Evolutionary conservation across 1,140 invertebrate genomes (phyloP), one percentile per base, ranked within the genome.

Genomic region (Trypoxylus dichotomus): DNA sequence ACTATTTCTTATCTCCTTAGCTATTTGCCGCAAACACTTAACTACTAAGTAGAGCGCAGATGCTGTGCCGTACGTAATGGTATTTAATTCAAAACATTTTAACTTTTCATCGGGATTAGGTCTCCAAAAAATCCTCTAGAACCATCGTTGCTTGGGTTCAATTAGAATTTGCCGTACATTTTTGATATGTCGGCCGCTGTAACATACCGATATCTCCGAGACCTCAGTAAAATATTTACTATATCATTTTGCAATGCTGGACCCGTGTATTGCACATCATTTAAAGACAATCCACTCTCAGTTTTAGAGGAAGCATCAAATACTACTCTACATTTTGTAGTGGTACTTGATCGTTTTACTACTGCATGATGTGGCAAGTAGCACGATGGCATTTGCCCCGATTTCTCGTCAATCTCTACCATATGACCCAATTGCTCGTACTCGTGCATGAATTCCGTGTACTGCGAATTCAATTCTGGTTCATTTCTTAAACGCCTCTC

Each of bases 91-190:
- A 54, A 79, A 83, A 60, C 41, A 73, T 79, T 83, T 80, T 25
- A 87, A 78, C 1, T 79, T 78, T 15, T 84, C 60, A 7, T 78
- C 74, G 11, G 75, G 27, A 29, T 78, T 60, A 8, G 60, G 15
- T 54, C 82, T 77, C 84, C 85, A 86, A 0, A 86, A 15, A 25
- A 87, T 84, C 74, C 80, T 77, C 76, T 86, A 85, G 19, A 82
- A 77, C 25, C 82, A 60, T 43, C 71, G 19, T 77, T 85, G 80
- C 27, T 82, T 76, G 13, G 78, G 32, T 27, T 82, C 27, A 13
- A 86, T 79, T 60, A 79, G 11, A 0, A 86, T 79, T 76, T 86
- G 63, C 8, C 63, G 32, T 74, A 78, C 71, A 78, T 78, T 54
- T 74, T 78, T 58, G 8, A 37, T 13, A 75, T 25, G 15, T 43